These are phyloP conservation scores for Poeciliopsis occidentalis DNA, from an alignment of 2,113 vertebrate genomes.

Conservation along the genomic window DNA sequence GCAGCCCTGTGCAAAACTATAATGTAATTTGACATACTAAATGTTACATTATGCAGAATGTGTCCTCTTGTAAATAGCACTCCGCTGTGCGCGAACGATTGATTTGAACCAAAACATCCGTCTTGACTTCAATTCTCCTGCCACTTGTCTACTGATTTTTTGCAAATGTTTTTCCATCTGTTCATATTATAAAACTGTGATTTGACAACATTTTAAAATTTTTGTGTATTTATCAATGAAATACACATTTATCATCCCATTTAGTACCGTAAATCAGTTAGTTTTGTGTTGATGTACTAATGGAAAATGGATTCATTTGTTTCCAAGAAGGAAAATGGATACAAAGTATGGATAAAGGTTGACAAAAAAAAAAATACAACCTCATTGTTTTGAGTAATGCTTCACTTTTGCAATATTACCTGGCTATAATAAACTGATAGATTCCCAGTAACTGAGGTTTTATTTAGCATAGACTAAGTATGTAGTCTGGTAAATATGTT, in stretches of 20 bases:
- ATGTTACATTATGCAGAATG: too few relatives aligned
- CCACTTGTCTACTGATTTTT: background rate
- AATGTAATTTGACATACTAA: too few relatives aligned
- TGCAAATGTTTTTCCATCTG: background rate
- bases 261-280: background rate
- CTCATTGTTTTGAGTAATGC: background rate
- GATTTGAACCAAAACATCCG: too few relatives aligned
- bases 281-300: background rate
- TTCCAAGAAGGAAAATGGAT: background rate
- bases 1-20: too few relatives aligned
- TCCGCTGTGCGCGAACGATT: too few relatives aligned
- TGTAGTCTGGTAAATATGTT: background rate
- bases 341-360: too few relatives aligned
- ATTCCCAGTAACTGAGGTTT: constrained; percentile 3
- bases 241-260: background rate
- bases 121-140: constrained; percentile 7
- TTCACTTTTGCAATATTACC: background rate
- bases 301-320: background rate
- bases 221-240: background rate
- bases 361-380: too few relatives aligned
- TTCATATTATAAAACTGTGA: background rate
- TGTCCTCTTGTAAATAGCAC: too few relatives aligned
- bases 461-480: background rate
- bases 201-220: background rate
- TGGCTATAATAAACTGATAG: background rate